Conservation (phyloP, 1,140 invertebrate genomes). For the Drosophila pseudoobscura region DNA sequence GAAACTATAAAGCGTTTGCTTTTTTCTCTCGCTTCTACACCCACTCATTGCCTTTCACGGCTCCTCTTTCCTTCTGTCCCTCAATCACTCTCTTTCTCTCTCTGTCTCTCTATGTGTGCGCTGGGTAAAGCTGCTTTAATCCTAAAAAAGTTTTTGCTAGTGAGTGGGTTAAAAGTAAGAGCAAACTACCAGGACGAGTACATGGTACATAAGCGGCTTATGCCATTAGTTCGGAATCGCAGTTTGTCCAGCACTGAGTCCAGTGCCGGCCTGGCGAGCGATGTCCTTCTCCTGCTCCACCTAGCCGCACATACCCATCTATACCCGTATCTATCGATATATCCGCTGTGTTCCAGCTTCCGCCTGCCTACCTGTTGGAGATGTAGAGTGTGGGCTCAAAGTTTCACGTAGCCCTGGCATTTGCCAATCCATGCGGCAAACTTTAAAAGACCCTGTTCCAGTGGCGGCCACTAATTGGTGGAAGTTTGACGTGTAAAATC, state of each 20-base stretch:
- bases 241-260: conserved; percentile 15
- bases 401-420: conserved; percentile 29
- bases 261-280: too few relatives aligned
- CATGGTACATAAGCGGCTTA: conserved; percentile 65
- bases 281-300: too few relatives aligned
- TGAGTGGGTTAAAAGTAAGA: conserved; percentile 67
- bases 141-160: conserved; percentile 60
- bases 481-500: conserved; percentile 48
- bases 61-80: background rate
- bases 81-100: background rate
- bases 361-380: background rate
- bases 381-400: background rate
- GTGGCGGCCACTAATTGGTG: conserved; percentile 36
- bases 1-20: conserved; percentile 60
- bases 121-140: conserved; percentile 55
- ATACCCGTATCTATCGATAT: conserved; percentile 8
- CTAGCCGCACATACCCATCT: conserved; percentile 18
- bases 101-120: conserved; percentile 7
- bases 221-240: conserved; percentile 63
- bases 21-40: conserved; percentile 1
- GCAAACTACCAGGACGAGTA: conserved; percentile 55
- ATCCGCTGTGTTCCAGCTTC: conserved; percentile 9
- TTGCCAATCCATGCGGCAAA: conserved; percentile 42
- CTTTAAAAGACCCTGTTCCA: conserved; percentile 29
- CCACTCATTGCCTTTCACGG: background rate